A percentile compares a stretch with the other conserved stretches of the same genome.
phyloP scores from a whole-genome alignment of 2,888 invertebrate species.

The Hemithea aestivaria region DNA sequence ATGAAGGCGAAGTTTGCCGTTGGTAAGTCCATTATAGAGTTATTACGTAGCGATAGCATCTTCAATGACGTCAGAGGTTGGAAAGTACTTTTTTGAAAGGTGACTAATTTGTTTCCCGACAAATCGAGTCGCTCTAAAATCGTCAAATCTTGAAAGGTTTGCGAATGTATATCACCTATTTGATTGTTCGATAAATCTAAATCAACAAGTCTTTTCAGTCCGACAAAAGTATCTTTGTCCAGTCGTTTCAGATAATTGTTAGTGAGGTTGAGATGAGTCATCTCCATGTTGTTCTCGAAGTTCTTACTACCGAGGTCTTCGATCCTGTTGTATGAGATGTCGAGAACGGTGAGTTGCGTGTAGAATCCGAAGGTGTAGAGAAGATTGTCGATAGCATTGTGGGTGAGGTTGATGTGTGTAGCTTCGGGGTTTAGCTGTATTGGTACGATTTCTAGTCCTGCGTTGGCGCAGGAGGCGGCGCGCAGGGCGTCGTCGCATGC shows the following conservation, averaged over 20 bases:
- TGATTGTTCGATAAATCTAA: constrained; percentile 89
- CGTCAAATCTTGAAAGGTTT: constrained; percentile 88
- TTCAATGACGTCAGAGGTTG: constrained; percentile 84
- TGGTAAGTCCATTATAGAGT: constrained; percentile 88
- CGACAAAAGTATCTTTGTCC: constrained; percentile 87
- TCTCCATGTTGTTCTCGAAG: constrained; percentile 86
- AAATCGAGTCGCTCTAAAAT: constrained; percentile 86
- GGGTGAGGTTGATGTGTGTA: constrained; percentile 88
- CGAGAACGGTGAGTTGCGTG: constrained; percentile 87
- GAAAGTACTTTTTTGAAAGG: constrained; percentile 85
- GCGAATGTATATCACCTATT: constrained; percentile 84
- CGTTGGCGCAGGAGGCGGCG: constrained; percentile 87
- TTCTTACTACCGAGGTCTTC: constrained; percentile 88
- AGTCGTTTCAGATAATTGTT: constrained; percentile 85
- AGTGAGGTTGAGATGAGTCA: constrained; percentile 88
- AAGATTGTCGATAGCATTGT: constrained; percentile 89
- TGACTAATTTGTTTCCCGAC: constrained; percentile 86
- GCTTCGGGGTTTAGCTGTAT: constrained; percentile 94
- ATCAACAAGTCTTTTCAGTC: constrained; percentile 82
- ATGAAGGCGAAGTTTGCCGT: constrained; percentile 83
- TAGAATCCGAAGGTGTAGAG: constrained; percentile 90
- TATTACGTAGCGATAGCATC: constrained; percentile 86
- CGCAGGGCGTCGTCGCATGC: constrained; percentile 88
- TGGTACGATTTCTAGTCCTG: constrained; percentile 90
- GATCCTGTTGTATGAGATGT: constrained; percentile 90